Percentiles rank a stretch among this genome's conserved stretches.
Evolutionary conservation across 2,797 vertebrate genomes (phyloP).

Genomic region (Aldrovandia affinis): DNA sequence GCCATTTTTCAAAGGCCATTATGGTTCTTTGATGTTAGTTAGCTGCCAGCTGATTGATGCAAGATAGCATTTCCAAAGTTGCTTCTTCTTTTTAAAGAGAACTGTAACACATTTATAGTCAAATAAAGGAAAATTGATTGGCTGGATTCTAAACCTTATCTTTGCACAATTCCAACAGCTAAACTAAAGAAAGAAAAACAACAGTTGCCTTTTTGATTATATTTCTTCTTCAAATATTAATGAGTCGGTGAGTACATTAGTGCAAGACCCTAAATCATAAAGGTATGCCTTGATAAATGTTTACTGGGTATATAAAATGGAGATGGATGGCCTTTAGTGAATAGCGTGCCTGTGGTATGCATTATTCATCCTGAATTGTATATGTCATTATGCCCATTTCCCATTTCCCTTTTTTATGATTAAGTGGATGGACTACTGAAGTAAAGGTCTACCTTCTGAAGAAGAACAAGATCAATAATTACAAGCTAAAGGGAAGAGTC

Average conservation of each 20-base stretch:
- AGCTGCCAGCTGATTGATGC: neutral
- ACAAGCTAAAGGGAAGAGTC: too few species aligned
- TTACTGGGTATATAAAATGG: conserved; percentile 18
- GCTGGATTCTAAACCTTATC: neutral
- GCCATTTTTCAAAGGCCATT: neutral
- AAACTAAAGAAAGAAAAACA: conserved; percentile 2
- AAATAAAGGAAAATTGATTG: conserved; percentile 6
- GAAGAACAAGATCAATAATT: conserved; percentile 5
- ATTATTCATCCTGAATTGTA: conserved; percentile 12
- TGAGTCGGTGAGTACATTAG: conserved; percentile 15
- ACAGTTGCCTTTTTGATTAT: conserved; percentile 12
- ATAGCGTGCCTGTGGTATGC: neutral
- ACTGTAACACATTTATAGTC: neutral
- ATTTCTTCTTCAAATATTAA: conserved; percentile 23
- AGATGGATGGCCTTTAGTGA: conserved; percentile 21
- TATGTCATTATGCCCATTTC: conserved; percentile 20
- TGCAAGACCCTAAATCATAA: neutral
- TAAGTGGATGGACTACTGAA: conserved; percentile 5
- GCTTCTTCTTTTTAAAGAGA: neutral
- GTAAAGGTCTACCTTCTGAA: neutral
- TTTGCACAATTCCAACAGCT: neutral
- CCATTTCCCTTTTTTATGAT: neutral
- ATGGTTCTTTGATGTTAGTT: neutral
- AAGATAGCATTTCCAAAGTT: neutral
- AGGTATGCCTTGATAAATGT: conserved; percentile 19